These are phyloP conservation scores for Sceloporus undulatus DNA, from an alignment of 2,113 vertebrate species.

Conservation along the genomic window DNA sequence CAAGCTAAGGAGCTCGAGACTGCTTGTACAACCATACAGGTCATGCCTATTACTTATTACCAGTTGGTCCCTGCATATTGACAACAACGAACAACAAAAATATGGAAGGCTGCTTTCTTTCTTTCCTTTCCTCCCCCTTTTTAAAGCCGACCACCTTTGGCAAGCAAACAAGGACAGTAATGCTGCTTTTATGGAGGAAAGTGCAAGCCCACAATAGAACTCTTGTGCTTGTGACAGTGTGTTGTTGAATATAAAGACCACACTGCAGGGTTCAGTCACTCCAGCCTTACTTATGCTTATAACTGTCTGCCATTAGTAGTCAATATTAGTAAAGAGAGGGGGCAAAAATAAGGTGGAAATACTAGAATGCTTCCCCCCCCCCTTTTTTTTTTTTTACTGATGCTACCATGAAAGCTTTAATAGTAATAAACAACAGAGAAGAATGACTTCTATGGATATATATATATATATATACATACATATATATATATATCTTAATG, in stretches of 20 bases:
- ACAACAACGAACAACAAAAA: slow-evolving; percentile 62
- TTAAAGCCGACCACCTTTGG: slow-evolving; percentile 54
- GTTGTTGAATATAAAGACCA: slow-evolving; percentile 64
- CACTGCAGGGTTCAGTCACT: slow-evolving; percentile 46
- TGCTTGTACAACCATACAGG: slow-evolving; percentile 73
- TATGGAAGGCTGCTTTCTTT: neutral
- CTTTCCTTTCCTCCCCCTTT: no score
- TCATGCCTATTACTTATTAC: slow-evolving; percentile 70
- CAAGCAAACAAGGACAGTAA: slow-evolving; percentile 54
- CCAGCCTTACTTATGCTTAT: slow-evolving; percentile 59
- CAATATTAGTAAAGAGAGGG: slow-evolving; percentile 28
- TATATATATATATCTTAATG: slow-evolving; percentile 63
- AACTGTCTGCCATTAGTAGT: slow-evolving; percentile 63
- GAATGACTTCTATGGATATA: slow-evolving; percentile 57
- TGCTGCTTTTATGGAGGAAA: slow-evolving; percentile 63
- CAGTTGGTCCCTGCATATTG: slow-evolving; percentile 65
- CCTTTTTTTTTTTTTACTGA: slow-evolving; percentile 66
- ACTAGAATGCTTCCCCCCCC: slow-evolving; percentile 24
- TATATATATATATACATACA: slow-evolving; percentile 33
- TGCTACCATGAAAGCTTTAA: slow-evolving; percentile 68
- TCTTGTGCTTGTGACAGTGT: slow-evolving; percentile 57
- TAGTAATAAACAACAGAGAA: slow-evolving; percentile 70
- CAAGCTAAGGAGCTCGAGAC: slow-evolving; percentile 71
- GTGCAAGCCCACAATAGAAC: slow-evolving; percentile 56
- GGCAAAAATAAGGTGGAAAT: neutral